A percentile compares a stretch with the other conserved stretches of the same genome.
These are phyloP conservation scores for Gallirallus australis DNA, from an alignment of 2,797 vertebrate genomes.

Conservation along the genomic window DNA sequence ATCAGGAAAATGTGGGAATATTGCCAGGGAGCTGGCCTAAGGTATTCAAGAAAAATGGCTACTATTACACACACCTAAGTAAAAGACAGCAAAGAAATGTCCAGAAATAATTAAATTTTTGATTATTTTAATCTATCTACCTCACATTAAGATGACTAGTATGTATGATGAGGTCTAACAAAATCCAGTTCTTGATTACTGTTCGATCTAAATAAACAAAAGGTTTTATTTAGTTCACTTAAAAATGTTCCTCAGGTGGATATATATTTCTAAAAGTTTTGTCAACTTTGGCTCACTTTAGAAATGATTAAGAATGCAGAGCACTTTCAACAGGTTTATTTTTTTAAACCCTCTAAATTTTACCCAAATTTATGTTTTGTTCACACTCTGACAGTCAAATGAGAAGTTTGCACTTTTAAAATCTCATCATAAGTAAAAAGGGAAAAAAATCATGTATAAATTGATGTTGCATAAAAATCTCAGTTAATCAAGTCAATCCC, in stretches of 20 bases:
- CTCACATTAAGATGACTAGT: neutral
- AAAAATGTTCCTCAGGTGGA: neutral
- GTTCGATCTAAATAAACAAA: constrained; percentile 4
- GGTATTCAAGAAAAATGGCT: constrained; percentile 31
- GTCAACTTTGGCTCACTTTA: constrained; percentile 8
- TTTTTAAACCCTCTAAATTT: neutral
- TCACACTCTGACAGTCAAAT: neutral
- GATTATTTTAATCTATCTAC: neutral
- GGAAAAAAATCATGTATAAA: neutral
- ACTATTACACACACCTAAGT: neutral
- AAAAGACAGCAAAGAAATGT: neutral
- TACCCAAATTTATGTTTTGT: neutral
- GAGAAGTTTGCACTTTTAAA: neutral
- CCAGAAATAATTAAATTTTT: constrained; percentile 16
- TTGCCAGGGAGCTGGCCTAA: constrained; percentile 5
- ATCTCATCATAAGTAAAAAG: neutral
- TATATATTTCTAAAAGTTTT: constrained; percentile 12
- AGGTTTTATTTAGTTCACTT: neutral
- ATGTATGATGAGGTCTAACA: neutral
- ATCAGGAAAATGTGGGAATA: neutral
- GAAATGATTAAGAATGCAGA: neutral
- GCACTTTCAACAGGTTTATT: neutral
- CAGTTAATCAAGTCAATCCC: neutral
- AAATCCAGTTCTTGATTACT: constrained; percentile 9
- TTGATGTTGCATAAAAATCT: neutral